Conservation (phyloP, 2,888 invertebrate genomes). For the Pristionchus japonicus region DNA sequence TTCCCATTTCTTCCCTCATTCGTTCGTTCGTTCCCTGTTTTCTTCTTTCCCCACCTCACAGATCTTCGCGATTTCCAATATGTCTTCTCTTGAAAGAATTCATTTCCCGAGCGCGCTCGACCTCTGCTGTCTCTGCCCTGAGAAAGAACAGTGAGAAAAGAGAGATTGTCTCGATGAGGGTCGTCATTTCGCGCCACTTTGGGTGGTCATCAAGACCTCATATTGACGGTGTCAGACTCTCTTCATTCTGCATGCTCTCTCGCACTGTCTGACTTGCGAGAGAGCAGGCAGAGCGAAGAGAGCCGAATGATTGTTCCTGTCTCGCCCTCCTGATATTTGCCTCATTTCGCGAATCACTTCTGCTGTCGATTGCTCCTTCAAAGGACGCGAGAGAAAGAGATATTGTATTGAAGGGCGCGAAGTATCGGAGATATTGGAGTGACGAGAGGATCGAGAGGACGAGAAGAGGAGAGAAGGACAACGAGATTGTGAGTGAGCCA, state of each 20-base stretch:
- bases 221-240: neutral
- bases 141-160: neutral
- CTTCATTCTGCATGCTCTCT: too few relatives aligned
- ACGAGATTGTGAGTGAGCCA: neutral
- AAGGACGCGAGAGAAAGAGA: neutral
- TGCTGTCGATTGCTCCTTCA: neutral
- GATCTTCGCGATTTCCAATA: neutral
- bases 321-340: neutral
- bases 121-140: neutral
- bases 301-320: too few relatives aligned
- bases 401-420: neutral
- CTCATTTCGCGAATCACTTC: neutral
- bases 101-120: neutral
- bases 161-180: neutral
- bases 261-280: too few relatives aligned
- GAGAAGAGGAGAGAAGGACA: neutral
- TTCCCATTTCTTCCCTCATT: neutral
- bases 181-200: neutral
- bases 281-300: too few relatives aligned
- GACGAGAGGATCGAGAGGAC: neutral
- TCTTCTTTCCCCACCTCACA: neutral
- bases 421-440: slow-evolving; percentile 10
- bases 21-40: neutral
- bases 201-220: neutral
- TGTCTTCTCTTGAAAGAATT: neutral